These are phyloP conservation scores for Hycleus phaleratus DNA, from an alignment of 1,140 invertebrate genomes.

Conservation along the genomic window DNA sequence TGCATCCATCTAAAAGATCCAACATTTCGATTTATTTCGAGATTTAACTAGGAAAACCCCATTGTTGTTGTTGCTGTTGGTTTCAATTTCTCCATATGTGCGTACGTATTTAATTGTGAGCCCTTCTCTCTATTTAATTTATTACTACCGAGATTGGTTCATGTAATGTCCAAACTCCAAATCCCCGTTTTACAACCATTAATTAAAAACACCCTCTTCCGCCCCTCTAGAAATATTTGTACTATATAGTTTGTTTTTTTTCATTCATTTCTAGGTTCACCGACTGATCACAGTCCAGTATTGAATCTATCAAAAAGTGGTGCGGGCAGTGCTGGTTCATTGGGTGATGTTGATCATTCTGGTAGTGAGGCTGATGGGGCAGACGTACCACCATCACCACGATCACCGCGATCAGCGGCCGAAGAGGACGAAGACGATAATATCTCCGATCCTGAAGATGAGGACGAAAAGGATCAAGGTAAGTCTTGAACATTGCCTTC, in stretches of 20 bases:
- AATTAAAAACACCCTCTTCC: conserved; percentile 23
- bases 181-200: conserved; percentile 29
- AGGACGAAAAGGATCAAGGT: conserved; percentile 82
- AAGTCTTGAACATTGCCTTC: conserved; percentile 25
- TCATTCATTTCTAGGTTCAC: conserved; percentile 55
- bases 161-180: conserved; percentile 25
- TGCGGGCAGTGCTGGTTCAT: conserved; percentile 52
- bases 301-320: conserved; percentile 83
- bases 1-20: conserved; percentile 20
- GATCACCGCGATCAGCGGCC: conserved; percentile 55
- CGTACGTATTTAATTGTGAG: conserved; percentile 30
- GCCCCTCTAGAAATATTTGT: background rate
- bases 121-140: conserved; percentile 21
- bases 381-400: conserved; percentile 46
- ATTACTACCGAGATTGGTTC: conserved; percentile 29
- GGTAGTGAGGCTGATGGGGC: conserved; percentile 52
- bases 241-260: background rate
- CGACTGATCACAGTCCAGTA: conserved; percentile 82
- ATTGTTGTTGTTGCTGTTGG: background rate
- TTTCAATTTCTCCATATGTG: conserved; percentile 32
- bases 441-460: conserved; percentile 68
- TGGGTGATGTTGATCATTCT: conserved; percentile 48
- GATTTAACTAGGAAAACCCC: conserved; percentile 12
- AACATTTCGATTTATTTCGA: conserved; percentile 24
- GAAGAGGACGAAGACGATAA: conserved; percentile 71